Evolutionary conservation across 1,140 invertebrate species (phyloP).

Genomic region (Aphelinus atriplicis): DNA sequence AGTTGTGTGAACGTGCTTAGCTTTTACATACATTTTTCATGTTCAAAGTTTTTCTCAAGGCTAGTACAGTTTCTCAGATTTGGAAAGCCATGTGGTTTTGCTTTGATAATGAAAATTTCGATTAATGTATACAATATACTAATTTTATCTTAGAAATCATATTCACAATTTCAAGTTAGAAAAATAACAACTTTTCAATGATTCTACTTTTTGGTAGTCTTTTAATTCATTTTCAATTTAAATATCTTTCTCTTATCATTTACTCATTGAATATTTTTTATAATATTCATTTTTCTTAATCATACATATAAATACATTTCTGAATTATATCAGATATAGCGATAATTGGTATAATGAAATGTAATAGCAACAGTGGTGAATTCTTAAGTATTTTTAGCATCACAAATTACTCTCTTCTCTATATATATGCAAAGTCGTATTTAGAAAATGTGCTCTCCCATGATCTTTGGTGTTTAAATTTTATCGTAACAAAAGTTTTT

Average conservation of each 20-base stretch:
- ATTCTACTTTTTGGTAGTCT: slow-evolving; percentile 18
- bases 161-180: slow-evolving; percentile 16
- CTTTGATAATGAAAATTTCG: no score
- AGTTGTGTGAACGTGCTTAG: background rate
- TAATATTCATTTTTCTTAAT: background rate
- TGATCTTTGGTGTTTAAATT: slow-evolving; percentile 3
- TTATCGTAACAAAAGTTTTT: no score
- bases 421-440: background rate
- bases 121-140: no score
- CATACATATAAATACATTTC: slow-evolving; percentile 4
- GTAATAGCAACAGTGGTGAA: slow-evolving; percentile 13
- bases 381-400: slow-evolving; percentile 26
- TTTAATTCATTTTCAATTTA: background rate
- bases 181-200: slow-evolving; percentile 20
- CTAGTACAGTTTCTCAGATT: no score
- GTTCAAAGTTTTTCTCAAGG: no score
- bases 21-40: background rate
- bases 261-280: background rate
- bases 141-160: slow-evolving; percentile 6
- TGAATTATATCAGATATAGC: slow-evolving; percentile 1
- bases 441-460: background rate
- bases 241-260: background rate
- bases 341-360: slow-evolving; percentile 6
- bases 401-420: slow-evolving; percentile 15
- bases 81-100: no score